A percentile compares a stretch with the other conserved stretches of the same genome.
phyloP scores from a whole-genome alignment of 2,113 vertebrate genomes.

The Gorsachius goisagi region DNA sequence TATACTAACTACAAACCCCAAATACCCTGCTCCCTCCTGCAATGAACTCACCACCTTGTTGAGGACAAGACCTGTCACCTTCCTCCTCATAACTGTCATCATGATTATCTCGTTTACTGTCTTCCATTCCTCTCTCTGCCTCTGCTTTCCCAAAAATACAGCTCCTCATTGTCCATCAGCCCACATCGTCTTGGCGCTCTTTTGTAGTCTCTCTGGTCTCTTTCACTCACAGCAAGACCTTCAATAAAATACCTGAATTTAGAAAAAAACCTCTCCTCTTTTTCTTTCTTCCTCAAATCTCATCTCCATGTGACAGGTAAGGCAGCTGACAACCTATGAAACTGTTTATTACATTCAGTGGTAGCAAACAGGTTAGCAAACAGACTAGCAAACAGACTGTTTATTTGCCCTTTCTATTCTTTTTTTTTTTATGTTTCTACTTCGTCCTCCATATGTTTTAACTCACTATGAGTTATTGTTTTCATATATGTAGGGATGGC shows the following conservation, averaged over 20 bases:
- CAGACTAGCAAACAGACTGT: not conserved
- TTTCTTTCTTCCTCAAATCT: not conserved
- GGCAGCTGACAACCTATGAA: not conserved
- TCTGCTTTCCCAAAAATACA: conserved; percentile 29
- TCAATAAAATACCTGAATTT: not conserved
- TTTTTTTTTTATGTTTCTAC: not conserved
- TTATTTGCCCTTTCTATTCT: not conserved
- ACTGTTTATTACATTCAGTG: not conserved
- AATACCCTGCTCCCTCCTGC: not conserved
- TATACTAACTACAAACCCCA: not conserved
- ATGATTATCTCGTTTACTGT: not conserved
- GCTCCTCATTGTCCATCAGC: not conserved
- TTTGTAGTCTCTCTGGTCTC: not conserved
- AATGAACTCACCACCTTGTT: not conserved
- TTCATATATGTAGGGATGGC: not conserved
- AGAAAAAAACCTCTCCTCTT: not conserved
- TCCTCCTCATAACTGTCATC: not conserved
- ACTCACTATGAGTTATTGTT: not conserved
- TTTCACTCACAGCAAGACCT: not conserved
- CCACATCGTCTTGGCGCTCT: not conserved
- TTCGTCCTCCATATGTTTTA: not conserved
- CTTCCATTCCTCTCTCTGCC: not conserved
- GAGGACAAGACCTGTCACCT: not conserved
- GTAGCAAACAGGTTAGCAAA: not conserved
- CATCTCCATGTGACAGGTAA: not conserved